Percentiles rank a stretch among this genome's conserved stretches.
Conservation (phyloP, 2,888 invertebrate species). For the Xestia ashworthii region DNA sequence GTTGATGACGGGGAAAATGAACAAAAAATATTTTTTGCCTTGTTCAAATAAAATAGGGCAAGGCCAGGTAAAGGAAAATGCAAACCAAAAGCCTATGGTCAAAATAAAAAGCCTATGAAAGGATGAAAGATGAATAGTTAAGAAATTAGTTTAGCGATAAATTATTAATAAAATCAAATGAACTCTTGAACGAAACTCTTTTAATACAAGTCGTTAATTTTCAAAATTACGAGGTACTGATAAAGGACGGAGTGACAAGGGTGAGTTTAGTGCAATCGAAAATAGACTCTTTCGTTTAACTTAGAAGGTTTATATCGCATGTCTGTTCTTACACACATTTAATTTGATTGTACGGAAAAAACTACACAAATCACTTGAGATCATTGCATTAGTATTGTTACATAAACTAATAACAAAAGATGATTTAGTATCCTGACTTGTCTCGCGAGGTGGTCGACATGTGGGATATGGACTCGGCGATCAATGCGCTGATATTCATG, state of each 20-base stretch:
- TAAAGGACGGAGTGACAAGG: slow-evolving; percentile 62
- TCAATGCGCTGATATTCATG: neutral
- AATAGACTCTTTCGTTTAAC: slow-evolving; percentile 1
- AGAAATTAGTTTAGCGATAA: neutral
- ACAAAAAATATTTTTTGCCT: neutral
- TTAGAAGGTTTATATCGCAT: slow-evolving; percentile 4
- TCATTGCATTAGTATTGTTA: slow-evolving; percentile 5
- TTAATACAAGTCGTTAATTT: slow-evolving; percentile 16
- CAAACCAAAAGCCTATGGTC: neutral
- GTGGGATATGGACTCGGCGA: neutral
- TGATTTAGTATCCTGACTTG: neutral
- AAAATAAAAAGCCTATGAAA: neutral
- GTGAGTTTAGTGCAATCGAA: slow-evolving; percentile 58
- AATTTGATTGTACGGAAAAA: neutral
- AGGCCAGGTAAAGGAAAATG: neutral
- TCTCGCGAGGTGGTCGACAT: neutral
- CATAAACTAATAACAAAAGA: neutral
- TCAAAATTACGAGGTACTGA: slow-evolving; percentile 65
- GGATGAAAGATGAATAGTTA: neutral
- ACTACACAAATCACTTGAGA: neutral
- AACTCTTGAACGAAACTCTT: neutral
- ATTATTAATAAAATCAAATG: neutral
- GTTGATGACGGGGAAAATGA: neutral
- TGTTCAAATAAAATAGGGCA: neutral
- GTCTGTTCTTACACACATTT: neutral